phyloP scores from a whole-genome alignment of 2,797 vertebrate genomes.

The Falco naumanni region DNA sequence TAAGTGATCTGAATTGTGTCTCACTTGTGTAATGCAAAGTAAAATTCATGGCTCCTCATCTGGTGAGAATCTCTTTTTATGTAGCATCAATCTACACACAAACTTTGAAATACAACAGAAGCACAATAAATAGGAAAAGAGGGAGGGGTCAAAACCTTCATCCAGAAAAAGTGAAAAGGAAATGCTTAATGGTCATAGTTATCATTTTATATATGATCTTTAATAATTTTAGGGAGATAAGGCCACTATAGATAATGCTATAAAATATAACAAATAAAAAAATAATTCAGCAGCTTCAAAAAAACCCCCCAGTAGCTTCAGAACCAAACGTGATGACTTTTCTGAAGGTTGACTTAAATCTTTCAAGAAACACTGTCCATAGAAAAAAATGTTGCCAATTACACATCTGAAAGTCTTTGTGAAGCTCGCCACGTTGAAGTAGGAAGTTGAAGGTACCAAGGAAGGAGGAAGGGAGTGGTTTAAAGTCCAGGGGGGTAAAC shows the following conservation, averaged over 20 bases:
- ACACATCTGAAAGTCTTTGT: neutral
- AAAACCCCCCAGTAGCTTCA: neutral
- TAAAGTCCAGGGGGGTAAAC: neutral
- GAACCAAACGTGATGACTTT: neutral
- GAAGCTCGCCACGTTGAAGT: neutral
- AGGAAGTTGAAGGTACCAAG: neutral
- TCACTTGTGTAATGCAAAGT: neutral
- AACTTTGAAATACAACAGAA: neutral
- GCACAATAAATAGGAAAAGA: neutral
- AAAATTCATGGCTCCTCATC: neutral
- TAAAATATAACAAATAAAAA: neutral
- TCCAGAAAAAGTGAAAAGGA: neutral
- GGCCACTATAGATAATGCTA: neutral
- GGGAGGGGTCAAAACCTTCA: neutral
- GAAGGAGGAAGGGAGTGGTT: neutral
- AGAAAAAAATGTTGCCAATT: neutral
- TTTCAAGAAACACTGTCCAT: neutral
- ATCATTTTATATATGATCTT: neutral
- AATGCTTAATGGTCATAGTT: neutral
- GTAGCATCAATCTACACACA: neutral
- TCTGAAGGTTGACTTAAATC: neutral
- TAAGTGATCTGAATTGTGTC: neutral
- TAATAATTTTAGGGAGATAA: neutral
- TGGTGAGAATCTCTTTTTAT: neutral
- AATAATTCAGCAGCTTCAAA: neutral